Evolutionary conservation across 2,888 invertebrate species (phyloP), one percentile per base, ranked within the genome.

Genomic region (Napeogenes sylphis): DNA sequence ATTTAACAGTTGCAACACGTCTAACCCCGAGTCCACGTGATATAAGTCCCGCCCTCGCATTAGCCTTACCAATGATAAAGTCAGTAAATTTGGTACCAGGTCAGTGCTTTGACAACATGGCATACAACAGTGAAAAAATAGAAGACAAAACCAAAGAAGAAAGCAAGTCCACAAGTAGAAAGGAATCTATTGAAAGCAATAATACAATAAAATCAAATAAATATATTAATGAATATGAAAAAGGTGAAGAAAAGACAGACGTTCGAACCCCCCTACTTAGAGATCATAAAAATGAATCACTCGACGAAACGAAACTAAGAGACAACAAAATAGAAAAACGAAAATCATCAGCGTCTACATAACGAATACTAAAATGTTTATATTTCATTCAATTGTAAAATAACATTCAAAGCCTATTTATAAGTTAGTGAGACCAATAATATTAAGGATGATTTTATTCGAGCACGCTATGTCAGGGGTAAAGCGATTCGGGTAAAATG

Each of bases 21-120:
- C 87, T 94, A 67, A 92, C 93, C 70, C 93, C 94, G 62, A 94
- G 93, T 81, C 94, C 94, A 64, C 89, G 93, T 66, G 93, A 93
- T 72, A 90, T 93, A 81, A 93, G 93, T 76, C 92, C 93, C 62
- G 92, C 93, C 53, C 82, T 93, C 58, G 92, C 92, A 57, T 92
- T 92, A 76, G 92, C 93, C 63, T 78, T 93, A 67, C 92, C 92
- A 63, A 92, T 92, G 88, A 91, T 93, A 87, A 92, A 93, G 67
- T 91, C 91, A 10, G 89, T 91, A 47, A 91, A 91, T 74, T 78
- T 90, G 55, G 85, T 89, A 55, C 90, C 91, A 55, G 78, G 84
- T 12, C 91, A 91, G 68, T 91, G 91, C 72, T 91, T 91, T 62
- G 91, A 91, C 71, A 91, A 91, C 69, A 87, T 90, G 84, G 91